These are phyloP conservation scores for Micromesistius poutassou DNA, from an alignment of 2,797 vertebrate species.

Conservation along the genomic window DNA sequence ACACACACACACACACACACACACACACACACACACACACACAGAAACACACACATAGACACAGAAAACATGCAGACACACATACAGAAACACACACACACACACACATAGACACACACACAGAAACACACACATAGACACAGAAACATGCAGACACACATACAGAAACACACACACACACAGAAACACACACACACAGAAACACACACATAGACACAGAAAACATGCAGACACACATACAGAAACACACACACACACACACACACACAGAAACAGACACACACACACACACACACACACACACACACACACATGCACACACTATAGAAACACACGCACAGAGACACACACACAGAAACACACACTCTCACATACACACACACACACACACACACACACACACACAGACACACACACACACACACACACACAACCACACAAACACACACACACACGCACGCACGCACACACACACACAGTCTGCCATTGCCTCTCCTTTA, in stretches of 20 bases:
- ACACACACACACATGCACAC: no score
- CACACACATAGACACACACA: neutral
- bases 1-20: no score
- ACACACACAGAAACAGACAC: neutral
- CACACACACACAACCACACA: neutral
- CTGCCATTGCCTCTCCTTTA: neutral
- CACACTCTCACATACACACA: no score
- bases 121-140: neutral
- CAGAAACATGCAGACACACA: neutral
- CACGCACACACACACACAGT: neutral
- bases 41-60: no score
- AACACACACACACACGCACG: no score
- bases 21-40: no score
- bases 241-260: neutral
- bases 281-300: neutral
- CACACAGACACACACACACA: constrained; percentile 1
- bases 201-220: neutral
- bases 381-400: neutral
- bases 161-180: no score
- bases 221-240: neutral
- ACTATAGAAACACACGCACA: no score
- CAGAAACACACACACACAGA: neutral
- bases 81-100: neutral
- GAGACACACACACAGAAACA: no score
- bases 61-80: no score